A percentile compares a stretch with the other conserved stretches of the same genome.
Conservation (phyloP, 2,113 vertebrate genomes). For the Xiphias gladius region DNA sequence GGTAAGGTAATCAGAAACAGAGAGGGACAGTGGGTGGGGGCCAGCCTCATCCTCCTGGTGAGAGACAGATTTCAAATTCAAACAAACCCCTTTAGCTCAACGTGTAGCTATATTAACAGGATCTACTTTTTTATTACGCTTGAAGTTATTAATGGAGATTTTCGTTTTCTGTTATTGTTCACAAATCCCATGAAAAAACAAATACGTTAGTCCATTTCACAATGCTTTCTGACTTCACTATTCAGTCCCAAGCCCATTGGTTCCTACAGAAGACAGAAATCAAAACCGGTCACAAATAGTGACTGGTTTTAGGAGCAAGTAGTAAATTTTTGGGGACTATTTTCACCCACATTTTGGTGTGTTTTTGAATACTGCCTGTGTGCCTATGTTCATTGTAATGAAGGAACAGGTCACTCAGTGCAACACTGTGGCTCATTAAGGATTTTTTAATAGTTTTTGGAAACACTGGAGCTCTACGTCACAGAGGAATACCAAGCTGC, state of each 20-base stretch:
- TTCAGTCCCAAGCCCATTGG: too few relatives aligned
- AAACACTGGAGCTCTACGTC: too few relatives aligned
- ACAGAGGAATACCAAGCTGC: too few relatives aligned
- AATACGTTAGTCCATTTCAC: neutral
- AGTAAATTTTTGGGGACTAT: neutral
- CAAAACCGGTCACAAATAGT: neutral
- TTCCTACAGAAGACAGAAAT: too few relatives aligned
- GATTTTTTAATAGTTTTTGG: too few relatives aligned
- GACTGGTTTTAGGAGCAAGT: neutral
- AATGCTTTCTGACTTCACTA: neutral
- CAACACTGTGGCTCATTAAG: too few relatives aligned
- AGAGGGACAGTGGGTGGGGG: conserved; percentile 83
- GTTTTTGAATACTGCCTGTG: too few relatives aligned
- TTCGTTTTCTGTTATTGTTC: too few relatives aligned
- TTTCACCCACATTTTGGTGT: too few relatives aligned
- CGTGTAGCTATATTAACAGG: neutral
- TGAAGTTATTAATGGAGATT: neutral
- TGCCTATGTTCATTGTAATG: too few relatives aligned
- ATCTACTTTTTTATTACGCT: neutral
- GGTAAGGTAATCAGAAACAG: conserved; percentile 86
- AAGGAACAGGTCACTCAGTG: too few relatives aligned
- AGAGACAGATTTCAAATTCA: conserved; percentile 17
- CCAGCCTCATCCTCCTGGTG: conserved; percentile 83
- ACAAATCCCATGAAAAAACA: too few relatives aligned
- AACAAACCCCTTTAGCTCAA: neutral